Evolutionary conservation across 2,797 vertebrate genomes (phyloP).

Genomic region (Crenichthys baileyi): DNA sequence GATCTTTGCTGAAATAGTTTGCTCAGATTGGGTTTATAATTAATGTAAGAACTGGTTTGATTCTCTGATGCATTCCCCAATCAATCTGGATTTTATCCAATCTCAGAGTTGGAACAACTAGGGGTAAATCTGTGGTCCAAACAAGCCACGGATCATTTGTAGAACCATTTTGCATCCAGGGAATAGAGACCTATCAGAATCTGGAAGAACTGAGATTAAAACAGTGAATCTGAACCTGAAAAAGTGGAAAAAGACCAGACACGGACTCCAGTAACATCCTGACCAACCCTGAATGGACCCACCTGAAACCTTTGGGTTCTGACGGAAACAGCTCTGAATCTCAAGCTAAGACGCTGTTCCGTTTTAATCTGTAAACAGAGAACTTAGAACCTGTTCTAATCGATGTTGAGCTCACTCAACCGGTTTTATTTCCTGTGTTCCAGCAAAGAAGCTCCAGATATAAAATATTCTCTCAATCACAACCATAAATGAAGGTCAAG

Average conservation of each 20-base stretch:
- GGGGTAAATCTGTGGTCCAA: no score
- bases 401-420: no score
- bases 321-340: background rate
- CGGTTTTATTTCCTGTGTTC: no score
- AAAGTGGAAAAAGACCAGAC: background rate
- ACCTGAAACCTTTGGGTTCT: no score
- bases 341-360: background rate
- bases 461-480: no score
- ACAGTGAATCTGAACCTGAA: background rate
- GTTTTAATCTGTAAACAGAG: background rate
- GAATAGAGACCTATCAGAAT: no score
- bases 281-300: no score
- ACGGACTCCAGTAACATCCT: background rate
- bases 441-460: no score
- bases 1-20: background rate
- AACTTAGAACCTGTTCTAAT: background rate
- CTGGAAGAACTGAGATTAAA: background rate
- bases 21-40: background rate
- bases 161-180: background rate
- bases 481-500: no score
- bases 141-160: no score
- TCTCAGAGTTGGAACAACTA: no score
- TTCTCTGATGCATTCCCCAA: background rate
- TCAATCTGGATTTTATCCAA: no score
- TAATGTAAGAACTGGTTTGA: background rate